Evolutionary conservation across 2,888 invertebrate species (phyloP), one percentile per base, ranked within the genome.

Genomic region (Hoplodrina blanda): DNA sequence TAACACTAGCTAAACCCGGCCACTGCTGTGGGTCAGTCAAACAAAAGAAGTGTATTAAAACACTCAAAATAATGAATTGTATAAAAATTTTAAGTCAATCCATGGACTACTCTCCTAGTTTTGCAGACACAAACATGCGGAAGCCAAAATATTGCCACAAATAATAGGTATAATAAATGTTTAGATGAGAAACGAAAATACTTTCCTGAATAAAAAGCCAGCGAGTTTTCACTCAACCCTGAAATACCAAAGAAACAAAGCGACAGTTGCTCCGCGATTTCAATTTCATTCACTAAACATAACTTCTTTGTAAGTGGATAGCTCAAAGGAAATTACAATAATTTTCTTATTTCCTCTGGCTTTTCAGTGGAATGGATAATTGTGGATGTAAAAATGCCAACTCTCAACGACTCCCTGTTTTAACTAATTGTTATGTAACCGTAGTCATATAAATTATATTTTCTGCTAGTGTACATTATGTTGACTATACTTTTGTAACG

Each of bases 281-380:
- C 64, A 64, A 76, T 76, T 72, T 62, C 44, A 63, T 66, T 73
- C 56, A 64, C 37, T 60, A 57, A 81, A 78, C 65, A 67, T 62
- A 80, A 78, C 72, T 79, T 74, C 62, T 68, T 66, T 65, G 59
- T 30, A 64, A 52, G 19, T 49, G 52, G 49, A 61, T 69, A 69
- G 66, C 41, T 66, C 62, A 73, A 75, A 76, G 83, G 84, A 87
- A 84, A 85, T 86, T 75, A 76, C 76, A 80, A 80, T 84, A 81
- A 81, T 85, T 86, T 81, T 82, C 75, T 77, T 79, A 83, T 85
- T 87, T 82, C 73, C 74, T 67, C 54, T 62, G 69, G 30, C 56
- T 66, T 80, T 53, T 55, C 62, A 69, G 71, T 67, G 52, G 55
- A 62, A 53, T 71, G 62, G 75, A 68, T 68, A 66, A 68, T 73